phyloP scores from a whole-genome alignment of 2,797 vertebrate genomes.

The Gambusia yucatana region DNA sequence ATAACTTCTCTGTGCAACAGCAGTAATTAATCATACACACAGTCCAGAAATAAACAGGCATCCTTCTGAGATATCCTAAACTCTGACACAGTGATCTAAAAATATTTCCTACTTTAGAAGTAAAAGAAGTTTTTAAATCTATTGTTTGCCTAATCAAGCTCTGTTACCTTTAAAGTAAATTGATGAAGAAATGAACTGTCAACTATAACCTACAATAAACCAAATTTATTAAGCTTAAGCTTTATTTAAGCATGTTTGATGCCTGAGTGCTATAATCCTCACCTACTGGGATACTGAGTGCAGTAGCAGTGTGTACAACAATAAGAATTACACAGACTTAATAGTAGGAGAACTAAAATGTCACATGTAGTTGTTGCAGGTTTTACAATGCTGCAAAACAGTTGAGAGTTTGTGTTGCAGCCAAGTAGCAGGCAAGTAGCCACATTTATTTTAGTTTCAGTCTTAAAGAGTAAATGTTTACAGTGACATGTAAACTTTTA shows the following conservation, averaged over 20 bases:
- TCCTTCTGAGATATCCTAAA: not conserved
- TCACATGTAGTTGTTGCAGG: not conserved
- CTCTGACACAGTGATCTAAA: not conserved
- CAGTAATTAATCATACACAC: not conserved
- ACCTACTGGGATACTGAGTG: not conserved
- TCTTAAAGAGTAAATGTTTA: constrained; percentile 1
- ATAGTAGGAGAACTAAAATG: not conserved
- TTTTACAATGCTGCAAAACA: not conserved
- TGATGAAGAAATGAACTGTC: not conserved
- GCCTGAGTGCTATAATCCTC: not conserved
- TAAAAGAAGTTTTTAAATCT: not conserved
- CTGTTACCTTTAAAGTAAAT: not conserved
- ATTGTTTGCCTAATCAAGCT: not conserved
- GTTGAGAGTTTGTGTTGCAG: not conserved
- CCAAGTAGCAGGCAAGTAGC: not conserved
- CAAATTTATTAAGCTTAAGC: not conserved
- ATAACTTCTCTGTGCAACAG: not conserved
- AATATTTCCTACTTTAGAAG: not conserved
- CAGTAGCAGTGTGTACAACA: not conserved
- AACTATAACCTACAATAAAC: not conserved
- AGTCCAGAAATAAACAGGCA: not conserved
- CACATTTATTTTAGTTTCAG: not conserved
- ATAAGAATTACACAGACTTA: not conserved
- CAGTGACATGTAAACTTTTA: not conserved
- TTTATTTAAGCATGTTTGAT: not conserved